Percentiles rank a stretch among this genome's conserved stretches.
Conservation (phyloP, 2,797 vertebrate species). For the Pempheris klunzingeri region DNA sequence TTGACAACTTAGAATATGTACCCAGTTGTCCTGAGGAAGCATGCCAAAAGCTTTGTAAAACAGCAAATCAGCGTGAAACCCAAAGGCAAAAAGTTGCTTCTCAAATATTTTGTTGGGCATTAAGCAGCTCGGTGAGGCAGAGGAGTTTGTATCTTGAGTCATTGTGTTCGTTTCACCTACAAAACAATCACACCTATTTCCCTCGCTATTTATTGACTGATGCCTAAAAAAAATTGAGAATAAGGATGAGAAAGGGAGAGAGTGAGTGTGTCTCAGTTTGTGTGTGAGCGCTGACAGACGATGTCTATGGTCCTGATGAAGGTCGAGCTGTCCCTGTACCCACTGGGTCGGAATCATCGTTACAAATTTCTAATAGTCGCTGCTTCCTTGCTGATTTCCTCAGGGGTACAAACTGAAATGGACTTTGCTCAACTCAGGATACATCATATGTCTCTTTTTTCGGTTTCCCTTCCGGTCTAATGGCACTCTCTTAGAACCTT, state of each 20-base stretch:
- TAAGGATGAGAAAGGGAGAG: constrained; percentile 21
- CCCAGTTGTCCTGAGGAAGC: constrained; percentile 14
- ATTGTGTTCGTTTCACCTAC: constrained; percentile 37
- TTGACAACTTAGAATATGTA: not conserved
- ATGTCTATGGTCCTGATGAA: constrained; percentile 49
- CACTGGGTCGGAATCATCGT: constrained; percentile 63
- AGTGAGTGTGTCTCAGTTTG: constrained; percentile 1
- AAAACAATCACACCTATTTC: constrained; percentile 36
- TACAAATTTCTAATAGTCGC: constrained; percentile 70
- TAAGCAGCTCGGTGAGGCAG: not conserved
- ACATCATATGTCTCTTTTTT: constrained; percentile 23
- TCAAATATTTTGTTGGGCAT: constrained; percentile 7
- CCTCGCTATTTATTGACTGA: constrained; percentile 36
- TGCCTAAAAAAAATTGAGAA: constrained; percentile 42
- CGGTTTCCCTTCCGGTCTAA: constrained; percentile 21
- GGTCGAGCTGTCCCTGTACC: constrained; percentile 59
- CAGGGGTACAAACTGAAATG: constrained; percentile 64
- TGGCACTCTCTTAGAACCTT: not conserved
- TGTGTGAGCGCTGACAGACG: constrained; percentile 25
- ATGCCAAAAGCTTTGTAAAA: constrained; percentile 10
- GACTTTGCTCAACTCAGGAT: constrained; percentile 58
- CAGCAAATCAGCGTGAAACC: constrained; percentile 39
- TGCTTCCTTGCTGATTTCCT: constrained; percentile 71
- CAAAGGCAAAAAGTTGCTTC: constrained; percentile 2
- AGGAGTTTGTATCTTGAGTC: constrained; percentile 7